Conservation (phyloP, 2,888 invertebrate genomes). For the Tachystola acroxantha region DNA sequence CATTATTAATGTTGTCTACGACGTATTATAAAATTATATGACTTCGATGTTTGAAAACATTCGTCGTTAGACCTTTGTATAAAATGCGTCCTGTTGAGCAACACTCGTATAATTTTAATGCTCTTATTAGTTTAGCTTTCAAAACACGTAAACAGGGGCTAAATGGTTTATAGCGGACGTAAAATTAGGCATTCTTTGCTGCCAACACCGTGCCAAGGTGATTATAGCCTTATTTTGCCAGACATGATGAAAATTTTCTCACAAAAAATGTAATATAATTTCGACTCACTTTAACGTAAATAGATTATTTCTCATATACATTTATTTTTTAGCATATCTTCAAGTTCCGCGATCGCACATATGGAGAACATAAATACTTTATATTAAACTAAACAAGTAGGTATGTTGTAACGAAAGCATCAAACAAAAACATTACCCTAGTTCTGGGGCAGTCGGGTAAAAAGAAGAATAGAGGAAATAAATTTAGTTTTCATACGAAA, state of each 20-base stretch:
- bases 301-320: no score
- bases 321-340: no score
- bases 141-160: constrained; percentile 55
- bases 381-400: no score
- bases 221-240: constrained; percentile 10
- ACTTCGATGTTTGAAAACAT: constrained; percentile 61
- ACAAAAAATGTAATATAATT: no score
- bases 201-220: constrained; percentile 19
- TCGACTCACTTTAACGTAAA: no score
- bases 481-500: no score
- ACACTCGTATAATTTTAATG: constrained; percentile 59
- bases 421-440: no score
- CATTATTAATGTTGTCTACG: constrained; percentile 30
- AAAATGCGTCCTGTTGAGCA: constrained; percentile 39
- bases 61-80: constrained; percentile 52
- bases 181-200: constrained; percentile 33
- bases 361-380: no score
- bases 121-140: constrained; percentile 59
- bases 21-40: constrained; percentile 61
- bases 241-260: not conserved
- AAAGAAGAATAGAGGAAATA: no score
- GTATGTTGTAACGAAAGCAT: no score
- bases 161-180: constrained; percentile 47
- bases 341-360: no score
- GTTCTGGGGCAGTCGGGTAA: no score